A percentile compares a stretch with the other conserved stretches of the same genome.
phyloP scores from a whole-genome alignment of 1,140 invertebrate species.

The Wiebesia pumilae region DNA sequence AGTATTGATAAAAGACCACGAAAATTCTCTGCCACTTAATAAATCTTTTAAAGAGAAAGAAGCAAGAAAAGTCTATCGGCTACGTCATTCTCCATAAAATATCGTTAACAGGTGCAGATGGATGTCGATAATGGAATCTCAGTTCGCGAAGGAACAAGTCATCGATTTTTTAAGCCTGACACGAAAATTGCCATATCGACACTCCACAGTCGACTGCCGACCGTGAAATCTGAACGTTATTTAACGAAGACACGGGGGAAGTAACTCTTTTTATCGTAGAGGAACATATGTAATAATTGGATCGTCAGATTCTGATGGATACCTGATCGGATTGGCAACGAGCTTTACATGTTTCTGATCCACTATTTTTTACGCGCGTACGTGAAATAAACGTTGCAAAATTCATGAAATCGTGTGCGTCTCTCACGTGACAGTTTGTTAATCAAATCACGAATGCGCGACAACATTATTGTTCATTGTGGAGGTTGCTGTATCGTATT shows the following conservation, averaged over 20 bases:
- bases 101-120: slow-evolving; percentile 1
- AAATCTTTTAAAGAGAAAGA: background rate
- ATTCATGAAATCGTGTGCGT: background rate
- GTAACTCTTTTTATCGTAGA: background rate
- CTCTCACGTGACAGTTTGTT: background rate
- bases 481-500: background rate
- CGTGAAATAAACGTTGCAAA: background rate
- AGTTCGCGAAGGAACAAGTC: background rate
- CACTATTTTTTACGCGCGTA: background rate
- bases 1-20: background rate
- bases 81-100: slow-evolving; percentile 15
- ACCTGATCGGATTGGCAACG: background rate
- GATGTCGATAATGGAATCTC: slow-evolving; percentile 1
- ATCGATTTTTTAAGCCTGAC: background rate
- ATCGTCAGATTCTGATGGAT: slow-evolving; percentile 3
- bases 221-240: no score
- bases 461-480: background rate
- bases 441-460: slow-evolving; percentile 17
- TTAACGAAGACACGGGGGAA: background rate
- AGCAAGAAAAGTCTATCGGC: background rate
- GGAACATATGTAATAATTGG: background rate
- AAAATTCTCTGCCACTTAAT: background rate
- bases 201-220: no score
- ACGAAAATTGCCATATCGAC: slow-evolving; percentile 5
- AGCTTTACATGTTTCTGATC: background rate